A percentile compares a stretch with the other conserved stretches of the same genome.
These are phyloP conservation scores for Dendrolimus houi DNA, from an alignment of 2,888 invertebrate genomes.

Conservation along the genomic window DNA sequence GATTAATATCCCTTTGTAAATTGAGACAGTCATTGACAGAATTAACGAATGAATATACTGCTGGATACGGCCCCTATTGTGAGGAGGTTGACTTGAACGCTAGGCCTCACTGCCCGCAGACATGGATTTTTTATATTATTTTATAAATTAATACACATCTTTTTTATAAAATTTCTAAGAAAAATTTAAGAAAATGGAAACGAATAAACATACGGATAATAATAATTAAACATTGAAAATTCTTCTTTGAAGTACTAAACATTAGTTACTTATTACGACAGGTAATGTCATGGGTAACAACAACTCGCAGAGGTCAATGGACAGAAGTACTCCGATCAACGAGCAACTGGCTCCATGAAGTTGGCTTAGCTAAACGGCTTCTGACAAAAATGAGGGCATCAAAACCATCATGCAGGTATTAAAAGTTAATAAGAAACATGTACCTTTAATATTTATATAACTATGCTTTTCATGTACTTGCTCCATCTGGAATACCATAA, in stretches of 20 bases:
- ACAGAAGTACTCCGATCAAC: conserved; percentile 31
- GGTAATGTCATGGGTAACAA: conserved; percentile 38
- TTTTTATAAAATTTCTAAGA: too few relatives aligned
- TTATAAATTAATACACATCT: background rate
- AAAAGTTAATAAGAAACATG: background rate
- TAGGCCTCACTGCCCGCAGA: too few relatives aligned
- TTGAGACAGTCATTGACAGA: too few relatives aligned
- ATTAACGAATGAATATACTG: too few relatives aligned
- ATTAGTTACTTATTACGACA: conserved; percentile 9
- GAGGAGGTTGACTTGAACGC: too few relatives aligned
- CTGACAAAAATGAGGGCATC: conserved; percentile 26
- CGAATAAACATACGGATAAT: background rate
- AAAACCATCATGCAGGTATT: conserved; percentile 40
- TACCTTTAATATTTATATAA: too few relatives aligned
- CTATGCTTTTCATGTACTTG: too few relatives aligned
- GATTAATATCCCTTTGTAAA: too few relatives aligned
- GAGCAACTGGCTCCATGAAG: conserved; percentile 46
- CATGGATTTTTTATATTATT: background rate
- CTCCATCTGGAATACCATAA: too few relatives aligned
- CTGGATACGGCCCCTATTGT: too few relatives aligned
- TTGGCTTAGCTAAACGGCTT: conserved; percentile 38
- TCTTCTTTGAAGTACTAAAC: conserved; percentile 1
- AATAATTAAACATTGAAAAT: background rate
- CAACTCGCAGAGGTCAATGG: conserved; percentile 43
- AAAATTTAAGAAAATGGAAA: too few relatives aligned